phyloP scores from a whole-genome alignment of 2,888 invertebrate species.

The Junonia oenone region DNA sequence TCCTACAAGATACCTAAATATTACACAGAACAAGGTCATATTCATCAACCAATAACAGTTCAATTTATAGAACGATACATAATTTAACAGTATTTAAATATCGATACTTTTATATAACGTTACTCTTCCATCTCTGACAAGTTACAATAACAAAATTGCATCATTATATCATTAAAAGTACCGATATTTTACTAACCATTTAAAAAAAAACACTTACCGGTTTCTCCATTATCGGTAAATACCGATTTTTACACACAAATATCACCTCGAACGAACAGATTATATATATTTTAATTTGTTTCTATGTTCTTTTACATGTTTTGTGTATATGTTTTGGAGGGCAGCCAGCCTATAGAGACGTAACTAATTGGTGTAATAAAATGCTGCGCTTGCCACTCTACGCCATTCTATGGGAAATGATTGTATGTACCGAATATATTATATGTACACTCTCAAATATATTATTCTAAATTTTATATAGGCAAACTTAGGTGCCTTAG shows the following conservation, averaged over 20 bases:
- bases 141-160: no score
- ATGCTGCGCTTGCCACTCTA: conserved; percentile 65
- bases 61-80: no score
- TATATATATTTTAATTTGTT: conserved; percentile 23
- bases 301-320: conserved; percentile 29
- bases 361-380: conserved; percentile 25
- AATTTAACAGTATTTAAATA: no score
- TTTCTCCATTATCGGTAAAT: background rate
- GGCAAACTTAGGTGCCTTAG: no score
- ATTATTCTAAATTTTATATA: background rate
- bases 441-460: conserved; percentile 20
- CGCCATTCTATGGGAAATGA: conserved; percentile 28
- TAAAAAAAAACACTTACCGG: no score
- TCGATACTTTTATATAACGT: no score
- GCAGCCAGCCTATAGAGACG: conserved; percentile 68
- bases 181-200: no score
- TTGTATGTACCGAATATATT: conserved; percentile 31
- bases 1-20: no score
- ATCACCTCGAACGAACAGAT: background rate
- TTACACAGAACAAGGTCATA: no score
- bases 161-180: no score
- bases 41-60: no score
- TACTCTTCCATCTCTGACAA: no score
- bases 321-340: conserved; percentile 40
- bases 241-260: background rate